Evolutionary conservation across 1,140 invertebrate species (phyloP).

Genomic region (Procambarus clarkii): DNA sequence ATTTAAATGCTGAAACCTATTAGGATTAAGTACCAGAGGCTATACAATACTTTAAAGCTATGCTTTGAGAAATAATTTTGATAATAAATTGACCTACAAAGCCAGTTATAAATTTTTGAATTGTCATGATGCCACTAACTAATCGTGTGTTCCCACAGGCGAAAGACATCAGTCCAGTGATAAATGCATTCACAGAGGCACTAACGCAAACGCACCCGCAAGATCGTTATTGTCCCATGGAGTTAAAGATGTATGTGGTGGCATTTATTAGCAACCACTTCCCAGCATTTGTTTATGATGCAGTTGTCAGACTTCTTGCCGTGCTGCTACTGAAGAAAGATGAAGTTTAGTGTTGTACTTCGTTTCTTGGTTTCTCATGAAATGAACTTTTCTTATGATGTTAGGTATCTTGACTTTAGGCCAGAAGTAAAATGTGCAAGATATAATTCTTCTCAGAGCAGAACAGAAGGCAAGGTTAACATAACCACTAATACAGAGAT

Average conservation of each 20-base stretch:
- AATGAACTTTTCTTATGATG: no score
- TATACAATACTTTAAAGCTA: no score
- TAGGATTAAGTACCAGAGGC: no score
- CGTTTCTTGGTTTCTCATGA: neutral
- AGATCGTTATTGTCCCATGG: conserved; percentile 46
- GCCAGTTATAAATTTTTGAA: no score
- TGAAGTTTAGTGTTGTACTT: neutral
- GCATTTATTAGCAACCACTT: conserved; percentile 28
- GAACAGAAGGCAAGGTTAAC: no score
- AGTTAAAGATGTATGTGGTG: neutral
- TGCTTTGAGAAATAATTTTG: neutral
- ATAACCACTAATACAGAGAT: no score
- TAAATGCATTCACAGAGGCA: conserved; percentile 36
- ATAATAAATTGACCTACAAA: no score
- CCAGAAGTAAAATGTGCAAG: no score
- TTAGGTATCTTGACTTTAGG: no score
- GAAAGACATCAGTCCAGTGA: conserved; percentile 46
- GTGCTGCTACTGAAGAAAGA: conserved; percentile 29
- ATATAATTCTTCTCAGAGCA: no score
- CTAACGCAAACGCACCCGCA: conserved; percentile 49
- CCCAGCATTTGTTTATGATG: conserved; percentile 39
- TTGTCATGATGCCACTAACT: no score
- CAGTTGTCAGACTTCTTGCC: conserved; percentile 3
- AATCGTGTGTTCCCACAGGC: conserved; percentile 12
- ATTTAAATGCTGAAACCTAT: no score